Conservation (phyloP, 2,888 invertebrate species). For the Papilio gigon region DNA sequence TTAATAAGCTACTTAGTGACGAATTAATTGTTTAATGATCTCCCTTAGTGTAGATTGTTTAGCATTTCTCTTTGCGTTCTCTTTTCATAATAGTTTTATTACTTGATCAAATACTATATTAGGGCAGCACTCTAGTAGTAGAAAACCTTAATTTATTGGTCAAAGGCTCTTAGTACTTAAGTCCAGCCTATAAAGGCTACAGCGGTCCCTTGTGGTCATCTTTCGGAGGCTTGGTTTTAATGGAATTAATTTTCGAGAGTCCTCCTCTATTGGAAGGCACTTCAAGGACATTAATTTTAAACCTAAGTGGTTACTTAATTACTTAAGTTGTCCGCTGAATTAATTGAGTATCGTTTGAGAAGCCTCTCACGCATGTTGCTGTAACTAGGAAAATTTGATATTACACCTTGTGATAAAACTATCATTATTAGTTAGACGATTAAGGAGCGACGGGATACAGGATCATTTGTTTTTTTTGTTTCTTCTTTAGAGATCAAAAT, state of each 20-base stretch:
- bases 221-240: slow-evolving; percentile 22
- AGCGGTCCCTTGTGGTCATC: slow-evolving; percentile 25
- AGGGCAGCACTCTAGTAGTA: neutral
- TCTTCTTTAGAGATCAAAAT: too few species aligned
- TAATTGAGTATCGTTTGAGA: neutral
- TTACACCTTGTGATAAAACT: too few species aligned
- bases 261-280: slow-evolving; percentile 18
- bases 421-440: too few species aligned
- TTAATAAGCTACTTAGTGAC: too few species aligned
- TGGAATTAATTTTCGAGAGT: slow-evolving; percentile 33
- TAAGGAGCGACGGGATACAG: too few species aligned
- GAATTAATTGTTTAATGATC: too few species aligned
- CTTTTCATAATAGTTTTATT: too few species aligned
- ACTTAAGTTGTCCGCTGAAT: neutral
- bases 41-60: too few species aligned
- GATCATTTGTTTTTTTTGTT: too few species aligned
- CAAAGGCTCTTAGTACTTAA: neutral
- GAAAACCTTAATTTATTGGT: neutral
- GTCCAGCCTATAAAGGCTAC: neutral
- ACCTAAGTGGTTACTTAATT: slow-evolving; percentile 7
- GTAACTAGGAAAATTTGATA: slow-evolving; percentile 1
- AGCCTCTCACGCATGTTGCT: neutral
- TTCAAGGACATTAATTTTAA: slow-evolving; percentile 18
- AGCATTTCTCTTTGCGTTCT: too few species aligned
- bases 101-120: too few species aligned